Evolutionary conservation across 2,113 vertebrate species (phyloP), one percentile per base, ranked within the genome.

Genomic region (Onychorhynchus coronatus): DNA sequence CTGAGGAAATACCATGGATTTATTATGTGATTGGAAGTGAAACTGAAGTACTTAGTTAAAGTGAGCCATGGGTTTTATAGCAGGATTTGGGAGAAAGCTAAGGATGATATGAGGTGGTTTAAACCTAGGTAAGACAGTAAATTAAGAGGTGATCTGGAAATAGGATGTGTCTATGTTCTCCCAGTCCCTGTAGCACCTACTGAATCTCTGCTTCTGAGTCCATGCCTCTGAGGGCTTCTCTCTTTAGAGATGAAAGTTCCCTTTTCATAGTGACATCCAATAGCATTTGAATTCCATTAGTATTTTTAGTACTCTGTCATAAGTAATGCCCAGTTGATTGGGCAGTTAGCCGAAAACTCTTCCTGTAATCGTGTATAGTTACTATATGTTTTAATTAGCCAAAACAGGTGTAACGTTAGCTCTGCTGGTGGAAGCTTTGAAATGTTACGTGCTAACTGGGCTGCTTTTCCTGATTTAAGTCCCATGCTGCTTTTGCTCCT

Each of bases 261-360:
- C 73, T 94, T 94, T 91, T 92, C 96, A 65, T 94, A 82, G 95
- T 68, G 53, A 95, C 89, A 97, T 76, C 95, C 96, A 97, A 94
- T 97, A 79, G 93, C 79, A 62, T 91, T 89, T 95, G 86, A 86
- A 91, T 93, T 94, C 95, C 84, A 56, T 67, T 88, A 88, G 95
- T 98, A 98, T 98, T 97, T 98, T 97, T 98, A 98, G 97, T 89
- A 67, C 72, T 93, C 74, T 85, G 41, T 73, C 65, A 41, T 42
- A 94, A 95, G 92, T 81, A 92, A 75, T 80, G 58, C 62, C 61
- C 37, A 73, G 75, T 91, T 94, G 94, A 94, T 90, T 89, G 91
- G 88, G 15, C 81, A 84, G 89, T 88, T 96, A 81, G 71, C 82
- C 11, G 14, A 65, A 67, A 83, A 77, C 95, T 88, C 78, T 95